Conservation (phyloP, 2,113 vertebrate genomes). For the Anarrhichthys ocellatus region DNA sequence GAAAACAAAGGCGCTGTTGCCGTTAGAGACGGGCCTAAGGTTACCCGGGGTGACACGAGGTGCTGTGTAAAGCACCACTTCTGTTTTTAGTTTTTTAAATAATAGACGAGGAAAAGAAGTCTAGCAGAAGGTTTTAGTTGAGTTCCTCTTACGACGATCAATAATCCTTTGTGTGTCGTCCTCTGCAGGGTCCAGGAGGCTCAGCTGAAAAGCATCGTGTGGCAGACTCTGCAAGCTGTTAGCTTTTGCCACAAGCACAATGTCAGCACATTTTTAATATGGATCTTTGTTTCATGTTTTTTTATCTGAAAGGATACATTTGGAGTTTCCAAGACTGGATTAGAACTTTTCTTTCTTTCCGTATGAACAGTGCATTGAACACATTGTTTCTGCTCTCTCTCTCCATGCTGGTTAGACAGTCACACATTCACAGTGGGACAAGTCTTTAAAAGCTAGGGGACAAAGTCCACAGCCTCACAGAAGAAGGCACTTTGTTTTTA, state of each 20-base stretch:
- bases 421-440: neutral
- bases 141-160: constrained; percentile 14
- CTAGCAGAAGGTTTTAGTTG: constrained; percentile 31
- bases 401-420: neutral
- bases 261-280: constrained; percentile 81
- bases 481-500: neutral
- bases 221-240: constrained; percentile 96
- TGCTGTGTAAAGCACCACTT: constrained; percentile 41
- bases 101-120: constrained; percentile 28
- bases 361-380: neutral
- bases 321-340: neutral
- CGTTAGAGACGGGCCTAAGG: constrained; percentile 60
- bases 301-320: neutral
- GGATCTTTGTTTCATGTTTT: too few species aligned
- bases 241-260: constrained; percentile 98
- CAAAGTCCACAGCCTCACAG: neutral
- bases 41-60: constrained; percentile 62
- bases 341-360: neutral
- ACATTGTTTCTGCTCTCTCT: neutral
- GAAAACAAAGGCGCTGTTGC: constrained; percentile 79
- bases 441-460: neutral
- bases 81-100: constrained; percentile 24
- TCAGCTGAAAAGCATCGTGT: constrained; percentile 93
- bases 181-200: constrained; percentile 88
- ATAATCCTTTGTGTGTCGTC: constrained; percentile 36